Evolutionary conservation across 2,888 invertebrate genomes (phyloP).

Genomic region (Dorcus parallelipipedus): DNA sequence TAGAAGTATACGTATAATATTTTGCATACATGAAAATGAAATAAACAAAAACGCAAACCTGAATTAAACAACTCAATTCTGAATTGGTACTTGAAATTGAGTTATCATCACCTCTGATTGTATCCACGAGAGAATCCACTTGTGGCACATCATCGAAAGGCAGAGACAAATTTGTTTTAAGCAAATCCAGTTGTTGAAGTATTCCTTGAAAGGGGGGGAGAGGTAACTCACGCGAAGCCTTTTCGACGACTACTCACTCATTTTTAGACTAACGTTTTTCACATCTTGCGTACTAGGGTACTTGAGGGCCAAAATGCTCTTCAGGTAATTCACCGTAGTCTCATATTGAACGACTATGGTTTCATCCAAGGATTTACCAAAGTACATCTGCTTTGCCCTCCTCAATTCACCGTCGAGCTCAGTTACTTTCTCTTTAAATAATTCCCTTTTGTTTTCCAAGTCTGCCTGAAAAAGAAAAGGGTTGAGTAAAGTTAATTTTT

Average conservation of each 20-base stretch:
- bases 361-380: background rate
- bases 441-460: background rate
- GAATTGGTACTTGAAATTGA: background rate
- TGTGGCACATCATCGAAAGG: slow-evolving; percentile 1
- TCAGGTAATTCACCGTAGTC: background rate
- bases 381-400: background rate
- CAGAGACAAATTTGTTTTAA: slow-evolving; percentile 7
- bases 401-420: background rate
- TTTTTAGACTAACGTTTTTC: background rate
- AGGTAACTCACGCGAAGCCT: background rate
- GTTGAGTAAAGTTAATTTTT: background rate
- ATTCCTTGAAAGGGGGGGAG: slow-evolving; percentile 1
- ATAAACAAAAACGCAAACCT: background rate
- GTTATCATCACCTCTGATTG: background rate
- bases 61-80: background rate
- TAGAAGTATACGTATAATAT: slow-evolving; percentile 9
- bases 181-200: background rate
- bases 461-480: background rate
- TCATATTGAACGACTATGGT: background rate
- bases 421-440: background rate
- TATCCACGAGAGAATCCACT: background rate
- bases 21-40: background rate
- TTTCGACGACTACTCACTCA: background rate
- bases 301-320: background rate
- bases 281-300: background rate